Base-by-base conservation (phyloP, 2,797 vertebrate genomes). In the Acrossocheilus wenchowensis region DNA sequence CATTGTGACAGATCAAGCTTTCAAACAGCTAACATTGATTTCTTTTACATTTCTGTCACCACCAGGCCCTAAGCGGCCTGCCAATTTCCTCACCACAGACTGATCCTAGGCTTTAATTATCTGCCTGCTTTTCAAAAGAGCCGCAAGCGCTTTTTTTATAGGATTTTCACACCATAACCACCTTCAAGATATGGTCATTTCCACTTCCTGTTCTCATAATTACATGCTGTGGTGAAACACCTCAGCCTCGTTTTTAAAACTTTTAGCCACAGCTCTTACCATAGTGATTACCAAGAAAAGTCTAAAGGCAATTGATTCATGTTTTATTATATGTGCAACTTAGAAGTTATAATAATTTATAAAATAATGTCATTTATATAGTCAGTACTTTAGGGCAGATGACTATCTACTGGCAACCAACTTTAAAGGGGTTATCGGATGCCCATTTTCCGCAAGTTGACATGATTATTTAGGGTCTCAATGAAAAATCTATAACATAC, bases 51-150 rank as follows among this genome's bases (percentile, higher is more conserved):
- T 81, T 88, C 86, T 73, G n/a, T 87, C 88, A 82, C 85, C 85
- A 64, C 75, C 36, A 78, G 71, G 66, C 78, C 77, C 86, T 90
- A 88, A 88, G 87, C 81, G 45, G 80, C 41, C 78, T 89, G 87
- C 86, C 90, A 89, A 86, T 90, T 91, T 90, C 84, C 87, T 89
- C 85, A 81, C 78, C 43, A 75, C 79, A 78, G 62, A 89, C 87
- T 72, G 50, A 86, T 89, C 88, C 85, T 82, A 78, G 48, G 74
- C 85, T 87, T 89, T 89, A 89, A 89, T 90, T 89, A 88, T 89
- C 87, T 81, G 39, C 64, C 86, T 81, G 57, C 88, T 82, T 84
- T 83, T 88, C 73, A 78, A 82, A 86, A 88, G 88, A 54, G 64
- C 85, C 72, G 43, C n/a, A 39, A 84, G 87, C 71, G 26, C 75